These are phyloP conservation scores for Ephialtes manifestator DNA, from an alignment of 2,888 invertebrate species.

Conservation along the genomic window DNA sequence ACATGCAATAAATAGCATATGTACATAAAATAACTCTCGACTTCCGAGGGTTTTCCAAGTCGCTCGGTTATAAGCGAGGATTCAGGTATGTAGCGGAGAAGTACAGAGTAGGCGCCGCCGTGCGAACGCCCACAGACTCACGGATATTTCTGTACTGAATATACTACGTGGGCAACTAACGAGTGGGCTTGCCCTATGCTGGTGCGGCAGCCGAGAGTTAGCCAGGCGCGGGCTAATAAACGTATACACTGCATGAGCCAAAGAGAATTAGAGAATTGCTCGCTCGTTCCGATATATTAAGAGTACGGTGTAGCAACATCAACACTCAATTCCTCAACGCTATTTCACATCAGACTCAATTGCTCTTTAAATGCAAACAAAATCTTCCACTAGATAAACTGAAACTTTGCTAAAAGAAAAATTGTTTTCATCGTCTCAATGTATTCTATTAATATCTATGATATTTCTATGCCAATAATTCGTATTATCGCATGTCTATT, in stretches of 20 bases:
- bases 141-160: slow-evolving; percentile 67
- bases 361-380: background rate
- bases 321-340: background rate
- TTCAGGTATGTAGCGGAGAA: slow-evolving; percentile 74
- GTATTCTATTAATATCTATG: background rate
- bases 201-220: slow-evolving; percentile 48
- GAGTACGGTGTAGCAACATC: slow-evolving; percentile 6
- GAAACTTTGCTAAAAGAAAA: background rate
- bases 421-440: background rate
- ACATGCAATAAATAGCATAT: background rate
- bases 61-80: slow-evolving; percentile 29
- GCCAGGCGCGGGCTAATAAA: slow-evolving; percentile 20
- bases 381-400: background rate
- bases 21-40: slow-evolving; percentile 23
- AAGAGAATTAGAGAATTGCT: slow-evolving; percentile 29
- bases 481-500: background rate
- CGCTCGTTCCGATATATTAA: background rate
- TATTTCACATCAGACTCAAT: background rate
- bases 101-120: slow-evolving; percentile 80
- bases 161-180: slow-evolving; percentile 59
- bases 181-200: slow-evolving; percentile 54
- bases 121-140: slow-evolving; percentile 78
- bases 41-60: slow-evolving; percentile 27
- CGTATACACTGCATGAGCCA: slow-evolving; percentile 21
- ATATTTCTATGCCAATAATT: background rate